A percentile compares a stretch with the other conserved stretches of the same genome.
Evolutionary conservation across 1,140 invertebrate genomes (phyloP).

Genomic region (Papilio xuthus): DNA sequence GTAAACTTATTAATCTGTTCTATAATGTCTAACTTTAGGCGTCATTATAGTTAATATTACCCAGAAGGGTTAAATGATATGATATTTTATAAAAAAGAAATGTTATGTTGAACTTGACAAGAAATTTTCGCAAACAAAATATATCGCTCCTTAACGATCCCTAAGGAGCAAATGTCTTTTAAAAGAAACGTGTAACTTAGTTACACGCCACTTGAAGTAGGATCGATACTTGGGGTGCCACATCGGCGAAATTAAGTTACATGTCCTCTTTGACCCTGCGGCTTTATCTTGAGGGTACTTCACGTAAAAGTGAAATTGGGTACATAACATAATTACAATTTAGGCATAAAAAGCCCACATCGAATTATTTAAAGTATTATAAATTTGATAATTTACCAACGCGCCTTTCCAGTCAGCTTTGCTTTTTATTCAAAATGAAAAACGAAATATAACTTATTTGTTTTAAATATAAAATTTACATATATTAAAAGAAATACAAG

Average conservation of each 20-base stretch:
- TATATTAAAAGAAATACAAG: too few species aligned
- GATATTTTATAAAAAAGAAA: neutral
- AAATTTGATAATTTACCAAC: too few species aligned
- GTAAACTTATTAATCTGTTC: too few species aligned
- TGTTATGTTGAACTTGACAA: neutral
- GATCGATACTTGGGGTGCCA: slow-evolving; percentile 20
- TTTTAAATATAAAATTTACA: too few species aligned
- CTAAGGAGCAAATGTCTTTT: slow-evolving; percentile 23
- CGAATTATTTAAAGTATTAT: neutral
- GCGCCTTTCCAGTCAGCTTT: neutral
- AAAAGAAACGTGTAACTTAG: slow-evolving; percentile 25
- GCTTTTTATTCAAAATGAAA: neutral
- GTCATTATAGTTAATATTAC: neutral
- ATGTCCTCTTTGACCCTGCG: slow-evolving; percentile 21
- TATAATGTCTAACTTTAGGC: neutral
- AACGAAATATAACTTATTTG: neutral
- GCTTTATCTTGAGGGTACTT: neutral
- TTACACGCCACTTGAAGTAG: slow-evolving; percentile 15
- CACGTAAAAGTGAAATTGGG: slow-evolving; percentile 11
- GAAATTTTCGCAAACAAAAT: neutral
- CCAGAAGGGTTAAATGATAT: neutral
- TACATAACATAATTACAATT: slow-evolving; percentile 13
- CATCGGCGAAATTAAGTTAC: slow-evolving; percentile 21
- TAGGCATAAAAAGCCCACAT: neutral
- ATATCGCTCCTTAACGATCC: slow-evolving; percentile 19